Evolutionary conservation across 2,797 vertebrate species (phyloP), one percentile per base, ranked within the genome.

Genomic region (Sebastes melanostomus): DNA sequence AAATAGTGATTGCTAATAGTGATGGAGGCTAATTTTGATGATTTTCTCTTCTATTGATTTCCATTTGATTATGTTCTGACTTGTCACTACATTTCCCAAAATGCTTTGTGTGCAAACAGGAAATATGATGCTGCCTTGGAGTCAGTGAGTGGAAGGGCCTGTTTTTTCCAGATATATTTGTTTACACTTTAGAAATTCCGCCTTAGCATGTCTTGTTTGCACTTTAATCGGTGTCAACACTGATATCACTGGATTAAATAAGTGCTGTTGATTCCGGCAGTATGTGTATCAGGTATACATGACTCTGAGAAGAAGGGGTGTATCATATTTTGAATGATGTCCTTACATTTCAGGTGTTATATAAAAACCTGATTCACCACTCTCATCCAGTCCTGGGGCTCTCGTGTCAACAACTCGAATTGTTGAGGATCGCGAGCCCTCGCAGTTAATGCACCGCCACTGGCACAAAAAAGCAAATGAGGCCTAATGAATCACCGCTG

Each of bases 401-500:
- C 50, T 82, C 72, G 77, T 87, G 85, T 91, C 84, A 91, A 86
- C 87, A 84, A 81, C 85, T 77, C 81, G 58, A 90, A 83, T 75
- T 36, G 73, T 63, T 74, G 81, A 83, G 88, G 72, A 90, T 81
- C 56, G 59, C 30, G 24, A 60, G 55, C 62, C 67, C 71, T 81
- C 54, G 50, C 81, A 65, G 82, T 80, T 77, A 88, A 89, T 77
- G 76, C 80, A 84, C 83, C 78, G 78, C 65, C 46, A 62, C 79
- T 78, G 80, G 77, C 81, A 86, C 89, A 77, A 82, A 89, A 86
- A 54, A 86, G 87, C 75, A 75, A 90, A 89, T 66, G 67, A 75
- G 80, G 80, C 78, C 78, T 88, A 92, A 93, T 93, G 86, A 93
- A 84, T 91, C 81, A 89, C 80, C 65, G 79, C 63, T 79, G 78